Evolutionary conservation across 2,113 vertebrate species (phyloP).

Genomic region (Mesembrinibis cayennensis): DNA sequence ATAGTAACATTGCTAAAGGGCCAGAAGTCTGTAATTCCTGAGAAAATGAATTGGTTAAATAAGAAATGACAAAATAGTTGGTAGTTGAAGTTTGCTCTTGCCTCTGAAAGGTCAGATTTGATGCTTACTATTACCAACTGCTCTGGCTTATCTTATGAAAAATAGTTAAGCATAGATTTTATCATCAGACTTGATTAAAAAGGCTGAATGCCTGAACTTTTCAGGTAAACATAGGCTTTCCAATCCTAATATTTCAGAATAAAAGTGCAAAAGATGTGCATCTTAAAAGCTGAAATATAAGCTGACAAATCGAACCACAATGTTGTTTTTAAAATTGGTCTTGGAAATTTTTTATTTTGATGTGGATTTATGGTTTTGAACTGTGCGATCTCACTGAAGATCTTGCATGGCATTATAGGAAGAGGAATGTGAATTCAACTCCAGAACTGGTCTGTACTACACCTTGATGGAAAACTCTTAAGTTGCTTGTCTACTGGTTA

Average conservation of each 20-base stretch:
- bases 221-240: background rate
- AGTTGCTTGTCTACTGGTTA: background rate
- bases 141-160: background rate
- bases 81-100: background rate
- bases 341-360: background rate
- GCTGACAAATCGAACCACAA: background rate
- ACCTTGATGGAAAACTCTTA: background rate
- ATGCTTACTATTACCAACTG: background rate
- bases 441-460: accelerated
- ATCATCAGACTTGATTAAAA: background rate
- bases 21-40: background rate
- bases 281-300: background rate
- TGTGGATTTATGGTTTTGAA: background rate
- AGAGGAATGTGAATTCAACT: background rate
- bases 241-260: background rate
- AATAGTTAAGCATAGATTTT: background rate
- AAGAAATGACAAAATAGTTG: background rate
- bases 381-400: background rate
- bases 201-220: background rate
- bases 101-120: background rate
- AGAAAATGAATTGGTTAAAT: background rate
- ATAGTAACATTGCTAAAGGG: background rate
- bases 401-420: background rate
- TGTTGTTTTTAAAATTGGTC: background rate
- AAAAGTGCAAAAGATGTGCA: background rate